Percentiles rank a stretch among this genome's conserved stretches.
Conservation (phyloP, 2,888 invertebrate species). For the Himalopsyche tibetana region DNA sequence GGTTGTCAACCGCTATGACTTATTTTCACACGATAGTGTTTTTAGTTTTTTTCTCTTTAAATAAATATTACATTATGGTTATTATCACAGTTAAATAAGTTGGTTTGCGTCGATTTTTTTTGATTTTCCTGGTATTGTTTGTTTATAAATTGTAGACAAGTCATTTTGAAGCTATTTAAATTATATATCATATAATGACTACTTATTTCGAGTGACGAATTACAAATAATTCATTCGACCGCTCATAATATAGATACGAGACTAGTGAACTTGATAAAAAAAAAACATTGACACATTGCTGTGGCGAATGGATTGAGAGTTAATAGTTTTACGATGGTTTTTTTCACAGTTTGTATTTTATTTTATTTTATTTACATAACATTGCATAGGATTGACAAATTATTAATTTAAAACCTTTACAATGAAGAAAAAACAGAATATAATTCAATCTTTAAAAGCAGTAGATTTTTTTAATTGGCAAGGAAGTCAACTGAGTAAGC, state of each 20-base stretch:
- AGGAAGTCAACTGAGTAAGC: too few relatives aligned
- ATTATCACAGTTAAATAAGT: not conserved
- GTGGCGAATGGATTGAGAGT: too few relatives aligned
- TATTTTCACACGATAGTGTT: not conserved
- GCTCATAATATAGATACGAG: conserved; percentile 6
- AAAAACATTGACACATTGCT: too few relatives aligned
- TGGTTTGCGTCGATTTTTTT: not conserved
- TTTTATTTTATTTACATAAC: too few relatives aligned
- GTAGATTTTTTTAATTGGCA: too few relatives aligned
- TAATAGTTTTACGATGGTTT: too few relatives aligned
- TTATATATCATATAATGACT: not conserved
- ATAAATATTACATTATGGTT: not conserved
- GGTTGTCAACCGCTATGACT: not conserved
- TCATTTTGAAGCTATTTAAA: not conserved
- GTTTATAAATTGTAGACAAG: not conserved
- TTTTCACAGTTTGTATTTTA: too few relatives aligned
- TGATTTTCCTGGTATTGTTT: conserved; percentile 6
- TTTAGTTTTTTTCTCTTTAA: not conserved
- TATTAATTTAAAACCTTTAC: too few relatives aligned
- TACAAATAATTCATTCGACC: not conserved
- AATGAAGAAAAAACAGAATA: too few relatives aligned
- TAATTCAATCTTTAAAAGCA: too few relatives aligned
- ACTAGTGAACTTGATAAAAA: not conserved
- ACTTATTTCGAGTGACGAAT: not conserved
- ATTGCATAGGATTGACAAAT: too few relatives aligned